Percentiles rank a stretch among this genome's conserved stretches.
phyloP scores from a whole-genome alignment of 2,113 vertebrate species.

The Actenoides hombroni region DNA sequence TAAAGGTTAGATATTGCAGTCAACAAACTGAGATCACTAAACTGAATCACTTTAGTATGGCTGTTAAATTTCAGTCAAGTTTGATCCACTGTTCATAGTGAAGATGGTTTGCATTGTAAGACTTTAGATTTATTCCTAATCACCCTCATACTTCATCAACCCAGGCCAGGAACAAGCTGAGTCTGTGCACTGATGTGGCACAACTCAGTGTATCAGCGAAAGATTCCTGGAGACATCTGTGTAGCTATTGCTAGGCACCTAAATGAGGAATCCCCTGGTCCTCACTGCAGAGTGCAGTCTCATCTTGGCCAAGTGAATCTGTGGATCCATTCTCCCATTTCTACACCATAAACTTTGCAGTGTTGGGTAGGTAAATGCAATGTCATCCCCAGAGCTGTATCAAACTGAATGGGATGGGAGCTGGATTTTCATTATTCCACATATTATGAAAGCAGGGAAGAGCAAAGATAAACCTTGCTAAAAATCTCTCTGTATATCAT shows the following conservation, averaged over 20 bases:
- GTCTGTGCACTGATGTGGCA: rapidly evolving
- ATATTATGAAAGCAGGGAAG: background rate
- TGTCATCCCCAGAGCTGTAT: background rate
- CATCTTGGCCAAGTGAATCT: background rate
- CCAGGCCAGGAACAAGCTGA: background rate
- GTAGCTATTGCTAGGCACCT: background rate
- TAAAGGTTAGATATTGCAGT: background rate
- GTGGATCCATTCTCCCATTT: background rate
- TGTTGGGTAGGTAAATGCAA: background rate
- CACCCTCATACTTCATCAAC: background rate
- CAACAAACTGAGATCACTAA: background rate
- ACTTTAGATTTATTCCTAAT: background rate
- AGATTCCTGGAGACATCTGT: background rate
- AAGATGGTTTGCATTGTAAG: background rate
- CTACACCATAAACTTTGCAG: background rate
- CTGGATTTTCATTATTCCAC: background rate
- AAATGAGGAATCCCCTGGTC: background rate
- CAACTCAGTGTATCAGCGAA: background rate
- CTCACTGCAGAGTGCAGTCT: background rate
- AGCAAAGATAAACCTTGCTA: background rate
- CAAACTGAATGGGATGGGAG: background rate
- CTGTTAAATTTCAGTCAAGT: background rate
- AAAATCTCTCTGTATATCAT: background rate
- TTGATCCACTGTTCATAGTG: background rate
- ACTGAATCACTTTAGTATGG: background rate